Conservation (phyloP, 2,888 invertebrate genomes). For the Agonopterix alstromeriana region DNA sequence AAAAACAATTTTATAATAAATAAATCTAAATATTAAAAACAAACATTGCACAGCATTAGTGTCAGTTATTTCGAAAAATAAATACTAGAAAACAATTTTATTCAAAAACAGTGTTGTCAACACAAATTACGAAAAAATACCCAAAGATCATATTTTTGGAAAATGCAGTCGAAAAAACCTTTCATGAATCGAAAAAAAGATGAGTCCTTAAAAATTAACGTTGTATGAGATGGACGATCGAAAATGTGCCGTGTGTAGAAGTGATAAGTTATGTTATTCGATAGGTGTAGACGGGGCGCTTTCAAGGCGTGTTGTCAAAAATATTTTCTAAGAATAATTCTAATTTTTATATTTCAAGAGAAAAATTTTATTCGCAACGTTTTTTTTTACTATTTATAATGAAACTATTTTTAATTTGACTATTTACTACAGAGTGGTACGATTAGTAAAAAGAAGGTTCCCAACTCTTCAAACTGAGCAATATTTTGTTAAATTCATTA, state of each 20-base stretch:
- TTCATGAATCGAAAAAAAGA: slow-evolving; percentile 3
- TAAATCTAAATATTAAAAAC: slow-evolving; percentile 9
- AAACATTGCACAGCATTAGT: slow-evolving; percentile 15
- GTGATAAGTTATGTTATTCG: slow-evolving; percentile 17
- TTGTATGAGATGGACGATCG: slow-evolving; percentile 17
- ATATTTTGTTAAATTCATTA: too few species aligned
- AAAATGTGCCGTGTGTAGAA: slow-evolving; percentile 34
- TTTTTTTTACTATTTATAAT: slow-evolving; percentile 22
- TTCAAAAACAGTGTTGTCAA: slow-evolving; percentile 33
- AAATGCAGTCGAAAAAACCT: slow-evolving; percentile 22
- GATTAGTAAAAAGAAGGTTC: too few species aligned
- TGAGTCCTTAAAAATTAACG: slow-evolving; percentile 2
- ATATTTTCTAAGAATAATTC: slow-evolving; percentile 30
- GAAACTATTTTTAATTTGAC: slow-evolving; percentile 33
- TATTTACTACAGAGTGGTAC: slow-evolving; percentile 25
- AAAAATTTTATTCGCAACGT: slow-evolving; percentile 32
- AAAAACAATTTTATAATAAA: slow-evolving; percentile 12
- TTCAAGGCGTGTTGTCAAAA: slow-evolving; percentile 42
- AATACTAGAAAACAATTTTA: slow-evolving; percentile 23
- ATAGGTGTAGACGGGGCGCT: slow-evolving; percentile 34
- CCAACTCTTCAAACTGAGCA: too few species aligned
- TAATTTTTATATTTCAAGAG: slow-evolving; percentile 31
- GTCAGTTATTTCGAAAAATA: slow-evolving; percentile 12
- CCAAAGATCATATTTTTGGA: slow-evolving; percentile 19
- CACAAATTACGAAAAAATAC: slow-evolving; percentile 25